Evolutionary conservation across 2,888 invertebrate genomes (phyloP).

Genomic region (Acanthococcus lagerstroemiae): DNA sequence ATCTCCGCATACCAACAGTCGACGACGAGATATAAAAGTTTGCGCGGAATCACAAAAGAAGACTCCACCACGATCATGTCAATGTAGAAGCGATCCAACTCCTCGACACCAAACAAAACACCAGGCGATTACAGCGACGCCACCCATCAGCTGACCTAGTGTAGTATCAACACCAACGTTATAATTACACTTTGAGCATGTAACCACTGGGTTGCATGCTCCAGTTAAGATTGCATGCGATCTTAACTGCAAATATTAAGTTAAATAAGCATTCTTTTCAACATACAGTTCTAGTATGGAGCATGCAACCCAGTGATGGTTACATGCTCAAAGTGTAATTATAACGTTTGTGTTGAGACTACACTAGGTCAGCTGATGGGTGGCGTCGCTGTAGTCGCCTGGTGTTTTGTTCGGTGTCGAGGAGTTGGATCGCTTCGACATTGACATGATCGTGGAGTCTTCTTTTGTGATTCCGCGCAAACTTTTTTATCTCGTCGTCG

Average conservation of each 20-base stretch:
- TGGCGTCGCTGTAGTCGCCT: neutral
- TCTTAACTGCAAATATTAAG: neutral
- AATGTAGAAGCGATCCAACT: neutral
- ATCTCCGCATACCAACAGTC: neutral
- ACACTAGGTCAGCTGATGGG: neutral
- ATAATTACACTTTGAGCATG: neutral
- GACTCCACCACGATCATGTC: neutral
- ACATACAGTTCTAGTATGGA: neutral
- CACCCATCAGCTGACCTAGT: no score
- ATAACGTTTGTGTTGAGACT: neutral
- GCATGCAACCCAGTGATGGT: neutral
- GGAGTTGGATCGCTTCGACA: no score
- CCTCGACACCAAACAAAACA: no score
- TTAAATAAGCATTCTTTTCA: neutral
- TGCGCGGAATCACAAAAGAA: neutral
- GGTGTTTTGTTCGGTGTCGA: no score
- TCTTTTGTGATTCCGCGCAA: neutral
- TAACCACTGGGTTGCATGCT: neutral
- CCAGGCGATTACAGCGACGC: no score
- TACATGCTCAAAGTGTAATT: neutral
- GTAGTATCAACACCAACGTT: neutral
- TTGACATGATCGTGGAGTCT: neutral
- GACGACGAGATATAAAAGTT: neutral
- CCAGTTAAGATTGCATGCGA: neutral
- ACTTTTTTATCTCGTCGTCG: neutral